Percentiles rank a stretch among this genome's conserved stretches.
Evolutionary conservation across 1,140 invertebrate species (phyloP).

Genomic region (Stegodyphus dumicola): DNA sequence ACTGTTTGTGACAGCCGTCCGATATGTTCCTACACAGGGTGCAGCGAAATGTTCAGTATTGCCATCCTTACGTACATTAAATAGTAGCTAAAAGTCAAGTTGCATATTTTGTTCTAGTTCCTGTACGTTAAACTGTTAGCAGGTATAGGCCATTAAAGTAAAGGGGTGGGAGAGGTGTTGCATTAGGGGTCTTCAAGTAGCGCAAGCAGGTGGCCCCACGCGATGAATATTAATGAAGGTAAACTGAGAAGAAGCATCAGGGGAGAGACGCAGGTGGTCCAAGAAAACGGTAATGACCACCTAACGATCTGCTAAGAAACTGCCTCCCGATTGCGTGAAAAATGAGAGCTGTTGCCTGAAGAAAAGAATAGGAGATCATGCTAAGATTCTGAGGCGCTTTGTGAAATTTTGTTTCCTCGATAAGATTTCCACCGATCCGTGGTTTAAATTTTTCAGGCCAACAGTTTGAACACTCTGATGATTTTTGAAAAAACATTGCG

Average conservation of each 20-base stretch:
- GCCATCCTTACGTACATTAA: background rate
- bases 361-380: background rate
- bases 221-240: constrained; percentile 57
- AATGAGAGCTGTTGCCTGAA: constrained; percentile 4
- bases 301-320: constrained; percentile 56
- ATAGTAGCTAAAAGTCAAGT: background rate
- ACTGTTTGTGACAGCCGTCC: too few relatives aligned
- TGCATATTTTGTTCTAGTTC: background rate
- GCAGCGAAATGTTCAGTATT: too few relatives aligned
- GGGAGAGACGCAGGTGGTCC: constrained; percentile 32
- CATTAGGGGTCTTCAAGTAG: constrained; percentile 43
- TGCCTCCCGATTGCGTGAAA: constrained; percentile 49
- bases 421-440: too few relatives aligned
- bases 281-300: constrained; percentile 51
- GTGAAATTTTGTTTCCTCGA: background rate
- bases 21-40: too few relatives aligned
- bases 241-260: constrained; percentile 10
- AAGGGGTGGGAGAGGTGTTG: constrained; percentile 19
- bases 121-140: constrained; percentile 36
- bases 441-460: too few relatives aligned
- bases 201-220: constrained; percentile 43
- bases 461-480: too few relatives aligned
- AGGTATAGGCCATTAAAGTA: constrained; percentile 16
- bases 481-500: too few relatives aligned
- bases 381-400: background rate